Evolutionary conservation across 2,888 invertebrate species (phyloP).

Genomic region (Stegana nigrithorax): DNA sequence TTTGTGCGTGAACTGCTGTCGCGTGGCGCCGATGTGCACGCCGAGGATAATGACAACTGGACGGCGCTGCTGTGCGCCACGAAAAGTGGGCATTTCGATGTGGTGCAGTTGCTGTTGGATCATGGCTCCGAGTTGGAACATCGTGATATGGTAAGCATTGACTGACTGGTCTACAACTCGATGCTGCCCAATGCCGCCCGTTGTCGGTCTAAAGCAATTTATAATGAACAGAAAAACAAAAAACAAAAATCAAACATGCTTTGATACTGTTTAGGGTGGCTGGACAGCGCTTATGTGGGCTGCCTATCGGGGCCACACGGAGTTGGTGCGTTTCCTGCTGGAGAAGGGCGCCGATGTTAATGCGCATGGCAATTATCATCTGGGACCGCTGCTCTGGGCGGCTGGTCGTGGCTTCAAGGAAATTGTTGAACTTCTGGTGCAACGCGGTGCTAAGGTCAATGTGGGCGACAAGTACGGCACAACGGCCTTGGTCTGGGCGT

Average conservation of each 20-base stretch:
- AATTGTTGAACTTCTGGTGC: constrained; percentile 85
- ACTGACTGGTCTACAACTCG: background rate
- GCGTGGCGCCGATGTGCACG: constrained; percentile 92
- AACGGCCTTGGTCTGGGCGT: constrained; percentile 96
- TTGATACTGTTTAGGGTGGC: constrained; percentile 77
- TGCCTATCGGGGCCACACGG: constrained; percentile 88
- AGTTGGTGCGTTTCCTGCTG: constrained; percentile 81
- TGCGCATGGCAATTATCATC: constrained; percentile 94
- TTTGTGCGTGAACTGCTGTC: constrained; percentile 88
- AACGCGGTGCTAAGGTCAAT: constrained; percentile 92
- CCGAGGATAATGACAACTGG: constrained; percentile 94
- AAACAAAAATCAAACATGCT: background rate
- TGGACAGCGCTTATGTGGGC: constrained; percentile 99
- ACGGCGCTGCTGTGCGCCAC: constrained; percentile 90
- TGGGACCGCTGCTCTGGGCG: constrained; percentile 91
- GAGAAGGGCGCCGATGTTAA: constrained; percentile 93
- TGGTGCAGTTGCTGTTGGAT: constrained; percentile 84
- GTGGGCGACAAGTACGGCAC: constrained; percentile 96
- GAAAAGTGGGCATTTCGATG: constrained; percentile 86
- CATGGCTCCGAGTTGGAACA: constrained; percentile 88
- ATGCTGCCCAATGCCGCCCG: no score
- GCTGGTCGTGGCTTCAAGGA: constrained; percentile 90
- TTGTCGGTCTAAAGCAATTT: no score
- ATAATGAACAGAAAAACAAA: no score
- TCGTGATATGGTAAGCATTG: constrained; percentile 80